Base-by-base conservation (phyloP, 1,140 invertebrate species). In the Antheraea pernyi region DNA sequence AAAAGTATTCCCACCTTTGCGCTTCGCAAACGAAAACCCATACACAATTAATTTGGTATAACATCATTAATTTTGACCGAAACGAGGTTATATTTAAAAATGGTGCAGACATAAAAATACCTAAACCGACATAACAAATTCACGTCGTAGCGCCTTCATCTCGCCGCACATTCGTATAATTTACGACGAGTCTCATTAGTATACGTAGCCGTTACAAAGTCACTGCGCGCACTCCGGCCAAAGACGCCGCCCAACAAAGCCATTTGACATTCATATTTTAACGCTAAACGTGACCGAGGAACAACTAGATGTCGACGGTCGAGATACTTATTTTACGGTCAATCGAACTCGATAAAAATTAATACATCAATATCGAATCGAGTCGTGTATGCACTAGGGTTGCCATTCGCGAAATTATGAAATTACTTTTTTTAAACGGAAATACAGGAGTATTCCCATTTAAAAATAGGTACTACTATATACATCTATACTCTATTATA, bases 291-390 rank as follows among this genome's bases (percentile, higher is more conserved):
- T 81, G 83, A 84, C 84, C 81, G 78, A 75, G 70, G 81, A 80
- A 83, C 80, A 78, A 78, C 78, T 82, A 84, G 82, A 84, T 16
- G 46, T 53, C 80, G 77, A 82, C 76, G 73, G 79, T 77, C 77
- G 72, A 73, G 74, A 76, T 73, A 86, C 81, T 80, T 86, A 91
- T 91, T 91, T 91, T 84, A 88, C 87, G 85, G 85, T 79, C 87
- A 84, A 89, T 90, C 87, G 85, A 78, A 68, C 82, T 70, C 75
- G 80, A 89, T 90, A 86, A 89, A 84, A 89, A 90, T 89, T 87
- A 89, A 89, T 85, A 89, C 80, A 81, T 89, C 86, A 88, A 75
- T n/a, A 53, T 78, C 71, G 72, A 74, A 76, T 69, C 74, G 67
- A 73, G 39, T 69, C 78, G 61, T 72, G 76, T 79, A 82, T 85